Percentiles rank a stretch among this genome's conserved stretches.
phyloP scores from a whole-genome alignment of 2,888 invertebrate genomes.

The Cerastoderma edule region DNA sequence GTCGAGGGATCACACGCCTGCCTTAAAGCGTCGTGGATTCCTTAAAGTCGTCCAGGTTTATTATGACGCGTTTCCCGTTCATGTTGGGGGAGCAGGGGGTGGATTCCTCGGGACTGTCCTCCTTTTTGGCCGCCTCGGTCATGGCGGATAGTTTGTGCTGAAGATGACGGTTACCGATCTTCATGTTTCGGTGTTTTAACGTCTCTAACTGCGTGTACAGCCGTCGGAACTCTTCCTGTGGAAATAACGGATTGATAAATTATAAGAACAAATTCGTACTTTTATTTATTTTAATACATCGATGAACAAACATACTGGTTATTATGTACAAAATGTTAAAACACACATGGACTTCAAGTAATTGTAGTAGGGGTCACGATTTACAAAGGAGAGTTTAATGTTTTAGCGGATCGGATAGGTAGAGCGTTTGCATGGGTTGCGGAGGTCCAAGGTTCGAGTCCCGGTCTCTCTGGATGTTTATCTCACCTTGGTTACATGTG shows the following conservation, averaged over 20 bases:
- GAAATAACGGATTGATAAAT: slow-evolving; percentile 46
- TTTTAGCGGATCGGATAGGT: too few species aligned
- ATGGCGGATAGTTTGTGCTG: slow-evolving; percentile 91
- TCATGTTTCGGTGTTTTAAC: slow-evolving; percentile 91
- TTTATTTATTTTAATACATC: too few species aligned
- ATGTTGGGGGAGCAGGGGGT: slow-evolving; percentile 77
- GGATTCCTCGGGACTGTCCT: slow-evolving; percentile 76
- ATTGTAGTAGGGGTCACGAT: too few species aligned
- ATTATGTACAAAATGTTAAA: too few species aligned
- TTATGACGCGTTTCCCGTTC: slow-evolving; percentile 81
- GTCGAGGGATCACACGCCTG: slow-evolving; percentile 16
- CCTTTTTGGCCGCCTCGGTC: slow-evolving; percentile 89
- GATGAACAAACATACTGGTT: too few species aligned
- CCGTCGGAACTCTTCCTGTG: slow-evolving; percentile 92
- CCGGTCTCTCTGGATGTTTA: too few species aligned
- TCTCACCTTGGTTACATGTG: too few species aligned
- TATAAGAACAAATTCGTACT: too few species aligned
- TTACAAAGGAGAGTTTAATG: too few species aligned
- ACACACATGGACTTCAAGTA: too few species aligned
- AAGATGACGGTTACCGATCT: slow-evolving; percentile 90
- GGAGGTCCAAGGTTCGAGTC: too few species aligned
- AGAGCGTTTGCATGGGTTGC: too few species aligned
- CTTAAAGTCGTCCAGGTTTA: slow-evolving; percentile 80
- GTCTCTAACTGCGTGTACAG: slow-evolving; percentile 91
- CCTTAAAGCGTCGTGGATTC: slow-evolving; percentile 73